Percentiles rank a stretch among this genome's conserved stretches.
Conservation (phyloP, 2,113 vertebrate genomes). For the Misgurnus mizolepis region DNA sequence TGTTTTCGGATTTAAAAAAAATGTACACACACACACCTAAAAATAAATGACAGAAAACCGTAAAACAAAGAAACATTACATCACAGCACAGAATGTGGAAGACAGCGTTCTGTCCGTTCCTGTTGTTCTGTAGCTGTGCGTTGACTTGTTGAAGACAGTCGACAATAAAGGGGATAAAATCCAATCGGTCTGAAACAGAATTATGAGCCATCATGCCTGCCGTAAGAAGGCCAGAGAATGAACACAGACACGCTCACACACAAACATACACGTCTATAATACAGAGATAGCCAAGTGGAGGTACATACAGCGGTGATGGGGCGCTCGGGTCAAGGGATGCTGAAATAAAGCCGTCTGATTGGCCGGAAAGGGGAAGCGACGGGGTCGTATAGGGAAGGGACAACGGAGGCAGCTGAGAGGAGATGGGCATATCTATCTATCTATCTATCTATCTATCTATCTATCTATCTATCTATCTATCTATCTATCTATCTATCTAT, state of each 20-base stretch:
- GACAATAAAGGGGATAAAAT: slow-evolving; percentile 41
- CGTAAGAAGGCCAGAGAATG: slow-evolving; percentile 52
- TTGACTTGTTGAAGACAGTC: slow-evolving; percentile 51
- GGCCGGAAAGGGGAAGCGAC: slow-evolving; percentile 3
- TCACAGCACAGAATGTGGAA: slow-evolving; percentile 66
- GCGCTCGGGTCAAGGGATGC: background rate
- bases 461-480: too few species aligned
- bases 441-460: background rate
- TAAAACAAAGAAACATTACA: slow-evolving; percentile 57
- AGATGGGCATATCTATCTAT: slow-evolving; percentile 37
- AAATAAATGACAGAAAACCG: slow-evolving; percentile 52
- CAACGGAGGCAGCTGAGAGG: slow-evolving; percentile 3
- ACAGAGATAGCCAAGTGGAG: slow-evolving; percentile 48
- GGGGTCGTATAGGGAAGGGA: slow-evolving; percentile 17
- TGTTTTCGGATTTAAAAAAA: slow-evolving; percentile 70
- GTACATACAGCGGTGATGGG: slow-evolving; percentile 43
- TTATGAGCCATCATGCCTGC: slow-evolving; percentile 57
- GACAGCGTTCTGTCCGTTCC: slow-evolving; percentile 57
- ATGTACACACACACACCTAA: slow-evolving; percentile 43
- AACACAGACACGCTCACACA: slow-evolving; percentile 41
- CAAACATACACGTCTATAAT: slow-evolving; percentile 31
- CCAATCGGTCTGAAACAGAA: slow-evolving; percentile 49
- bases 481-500: too few species aligned
- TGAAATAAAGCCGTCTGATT: too few species aligned
- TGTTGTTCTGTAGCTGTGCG: slow-evolving; percentile 48